Evolutionary conservation across 1,140 invertebrate species (phyloP).

Genomic region (Mylabris phalerata): DNA sequence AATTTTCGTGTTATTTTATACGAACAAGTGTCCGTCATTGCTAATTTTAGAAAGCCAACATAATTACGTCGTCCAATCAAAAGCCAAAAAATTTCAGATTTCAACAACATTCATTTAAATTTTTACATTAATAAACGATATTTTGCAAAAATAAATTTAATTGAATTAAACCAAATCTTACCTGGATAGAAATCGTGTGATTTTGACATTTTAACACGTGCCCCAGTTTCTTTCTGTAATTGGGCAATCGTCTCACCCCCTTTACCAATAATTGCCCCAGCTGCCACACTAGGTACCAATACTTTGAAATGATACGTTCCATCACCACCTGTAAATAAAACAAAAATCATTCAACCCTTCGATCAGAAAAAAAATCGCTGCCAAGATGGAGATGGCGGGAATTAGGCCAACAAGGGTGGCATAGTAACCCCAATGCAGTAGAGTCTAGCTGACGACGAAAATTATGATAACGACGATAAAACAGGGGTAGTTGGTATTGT

Average conservation of each 20-base stretch:
- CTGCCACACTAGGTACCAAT: constrained; percentile 89
- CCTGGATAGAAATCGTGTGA: constrained; percentile 97
- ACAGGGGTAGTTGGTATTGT: no score
- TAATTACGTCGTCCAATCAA: no score
- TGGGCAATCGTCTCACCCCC: constrained; percentile 96
- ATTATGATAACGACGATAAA: no score
- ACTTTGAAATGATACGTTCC: constrained; percentile 90
- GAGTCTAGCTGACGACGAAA: no score
- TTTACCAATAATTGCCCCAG: constrained; percentile 96
- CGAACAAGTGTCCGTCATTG: no score
- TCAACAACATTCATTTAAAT: neutral
- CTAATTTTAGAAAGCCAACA: no score
- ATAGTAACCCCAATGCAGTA: no score
- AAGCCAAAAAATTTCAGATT: neutral
- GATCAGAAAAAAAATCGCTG: no score
- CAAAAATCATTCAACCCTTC: no score
- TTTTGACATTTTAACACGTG: constrained; percentile 97
- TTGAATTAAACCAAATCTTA: constrained; percentile 41
- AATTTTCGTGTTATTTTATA: no score
- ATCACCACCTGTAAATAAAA: constrained; percentile 46
- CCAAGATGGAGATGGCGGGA: no score
- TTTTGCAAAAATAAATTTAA: neutral
- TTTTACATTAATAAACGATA: neutral
- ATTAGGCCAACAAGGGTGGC: no score
- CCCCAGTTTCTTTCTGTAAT: constrained; percentile 91